phyloP scores from a whole-genome alignment of 2,113 vertebrate species.

The Oceanites oceanicus region DNA sequence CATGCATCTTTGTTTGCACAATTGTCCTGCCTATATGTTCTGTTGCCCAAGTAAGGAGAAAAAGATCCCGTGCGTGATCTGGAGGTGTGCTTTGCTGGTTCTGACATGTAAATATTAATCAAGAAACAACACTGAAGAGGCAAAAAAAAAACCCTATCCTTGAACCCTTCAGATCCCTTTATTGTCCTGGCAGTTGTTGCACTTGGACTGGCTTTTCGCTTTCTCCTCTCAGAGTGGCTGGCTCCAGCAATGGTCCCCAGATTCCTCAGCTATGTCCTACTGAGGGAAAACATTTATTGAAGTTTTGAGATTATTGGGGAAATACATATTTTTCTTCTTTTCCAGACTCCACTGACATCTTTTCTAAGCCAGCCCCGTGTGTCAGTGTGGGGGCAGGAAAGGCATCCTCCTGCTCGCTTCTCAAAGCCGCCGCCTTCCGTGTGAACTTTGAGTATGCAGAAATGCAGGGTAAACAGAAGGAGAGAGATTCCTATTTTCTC shows the following conservation, averaged over 20 bases:
- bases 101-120: conserved; percentile 39
- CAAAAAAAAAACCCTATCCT: neutral
- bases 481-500: neutral
- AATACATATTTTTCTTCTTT: conserved; percentile 66
- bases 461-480: neutral
- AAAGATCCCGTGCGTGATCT: neutral
- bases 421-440: neutral
- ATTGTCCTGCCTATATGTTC: neutral
- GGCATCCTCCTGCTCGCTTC: neutral
- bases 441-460: neutral
- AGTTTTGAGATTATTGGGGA: conserved; percentile 62
- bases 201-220: conserved; percentile 48
- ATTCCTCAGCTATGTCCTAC: conserved; percentile 67
- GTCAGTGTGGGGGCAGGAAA: neutral
- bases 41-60: conserved; percentile 46
- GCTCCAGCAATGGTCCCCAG: conserved; percentile 37
- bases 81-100: conserved; percentile 27
- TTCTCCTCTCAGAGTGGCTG: conserved; percentile 50
- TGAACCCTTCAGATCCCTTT: conserved; percentile 19
- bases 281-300: conserved; percentile 72
- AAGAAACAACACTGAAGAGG: neutral
- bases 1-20: conserved; percentile 14
- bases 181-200: conserved; percentile 58
- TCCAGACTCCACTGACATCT: conserved; percentile 12
- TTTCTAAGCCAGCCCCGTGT: neutral